Base-by-base conservation (phyloP, 2,113 vertebrate species). In the Tapirus terrestris region DNA sequence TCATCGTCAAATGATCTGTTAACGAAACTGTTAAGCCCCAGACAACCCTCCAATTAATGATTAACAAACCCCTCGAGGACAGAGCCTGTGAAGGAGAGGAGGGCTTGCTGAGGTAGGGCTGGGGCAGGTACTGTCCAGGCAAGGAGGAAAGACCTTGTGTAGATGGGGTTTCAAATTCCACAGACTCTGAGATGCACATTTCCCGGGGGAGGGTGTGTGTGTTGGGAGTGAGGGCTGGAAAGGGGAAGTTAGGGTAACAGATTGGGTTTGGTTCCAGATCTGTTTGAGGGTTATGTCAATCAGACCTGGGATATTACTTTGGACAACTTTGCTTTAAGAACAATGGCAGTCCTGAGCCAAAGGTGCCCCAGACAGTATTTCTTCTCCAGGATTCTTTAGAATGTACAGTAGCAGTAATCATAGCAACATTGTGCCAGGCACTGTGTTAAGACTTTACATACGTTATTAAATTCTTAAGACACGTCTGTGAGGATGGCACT, bases 11-110 rank as follows among this genome's bases (percentile, higher is more conserved):
- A 92, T 70, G 95, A 96, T 91, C 81, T 65, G 79, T 95, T 97
- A 97, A 96, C 95, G 95, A 82, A 94, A 95, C 92, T 5, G 51
- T 94, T 96, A 96, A 97, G 87, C 79, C 87, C 48, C 3, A 8
- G 81, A 97, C 89, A 93, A 77, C 67, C 85, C 77, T 96, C 65
- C 87, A 92, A 82, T 96, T 96, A 97, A 95, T 51, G 86, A 89
- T 60, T 68, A 89, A 97, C 94, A 97, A 95, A 45, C 31, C 94
- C 82, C 89, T 1, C 0, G 79, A 92, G 97, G 82, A 45, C 45
- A 20, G 56, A 73, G 77, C 63, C 36, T 14, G 18, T 5, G 51
- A 65, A 86, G 79, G n/a, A 31, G 75, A 61, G 92, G 79, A 83
- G 63, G 82, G 81, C 75, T 63, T 73, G 72, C 51, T 5, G 18